These are phyloP conservation scores for Synergus umbraculus DNA, from an alignment of 2,888 invertebrate genomes.

Conservation along the genomic window DNA sequence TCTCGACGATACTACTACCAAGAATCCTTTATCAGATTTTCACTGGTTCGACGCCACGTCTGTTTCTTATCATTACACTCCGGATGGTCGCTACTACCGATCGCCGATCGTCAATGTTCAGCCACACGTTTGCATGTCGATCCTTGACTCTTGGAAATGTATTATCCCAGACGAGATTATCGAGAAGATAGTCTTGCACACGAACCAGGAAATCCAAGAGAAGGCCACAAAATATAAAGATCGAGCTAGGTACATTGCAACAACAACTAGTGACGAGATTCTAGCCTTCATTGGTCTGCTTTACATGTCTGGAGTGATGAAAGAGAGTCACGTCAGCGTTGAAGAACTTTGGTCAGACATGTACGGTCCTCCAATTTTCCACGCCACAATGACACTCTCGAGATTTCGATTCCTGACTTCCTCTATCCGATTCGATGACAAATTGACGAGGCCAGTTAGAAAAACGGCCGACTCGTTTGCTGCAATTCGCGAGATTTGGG, in stretches of 20 bases:
- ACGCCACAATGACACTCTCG: conserved; percentile 42
- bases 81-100: conserved; percentile 16
- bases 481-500: conserved; percentile 48
- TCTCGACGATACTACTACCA: neutral
- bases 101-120: conserved; percentile 33
- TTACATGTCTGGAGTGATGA: conserved; percentile 43
- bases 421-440: conserved; percentile 43
- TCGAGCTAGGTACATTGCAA: conserved; percentile 29
- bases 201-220: conserved; percentile 41
- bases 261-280: conserved; percentile 22
- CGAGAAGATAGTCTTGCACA: conserved; percentile 41
- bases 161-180: conserved; percentile 41
- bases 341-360: conserved; percentile 44
- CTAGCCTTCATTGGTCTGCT: conserved; percentile 43
- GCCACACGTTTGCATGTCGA: conserved; percentile 35
- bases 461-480: conserved; percentile 43
- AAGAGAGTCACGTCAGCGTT: conserved; percentile 41
- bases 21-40: neutral
- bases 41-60: conserved; percentile 5
- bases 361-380: conserved; percentile 44
- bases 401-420: conserved; percentile 42
- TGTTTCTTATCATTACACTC: conserved; percentile 11
- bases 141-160: conserved; percentile 46
- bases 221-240: conserved; percentile 40
- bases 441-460: conserved; percentile 23